Percentiles rank a stretch among this genome's conserved stretches.
Conservation (phyloP, 2,888 invertebrate genomes). For the Sarcophaga carnaria region DNA sequence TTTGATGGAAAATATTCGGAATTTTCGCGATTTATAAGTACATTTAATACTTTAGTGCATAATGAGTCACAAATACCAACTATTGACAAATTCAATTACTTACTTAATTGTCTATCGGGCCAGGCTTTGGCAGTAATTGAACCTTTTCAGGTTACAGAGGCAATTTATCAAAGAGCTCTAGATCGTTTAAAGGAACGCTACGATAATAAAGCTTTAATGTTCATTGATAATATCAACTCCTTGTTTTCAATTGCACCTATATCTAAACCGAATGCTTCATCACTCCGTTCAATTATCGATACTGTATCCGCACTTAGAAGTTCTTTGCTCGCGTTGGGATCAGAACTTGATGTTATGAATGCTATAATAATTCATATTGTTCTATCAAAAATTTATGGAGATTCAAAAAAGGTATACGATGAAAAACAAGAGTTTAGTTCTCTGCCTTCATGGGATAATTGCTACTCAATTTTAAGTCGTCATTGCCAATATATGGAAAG, state of each 20-base stretch:
- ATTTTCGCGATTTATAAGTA: slow-evolving; percentile 30
- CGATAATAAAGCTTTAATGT: slow-evolving; percentile 31
- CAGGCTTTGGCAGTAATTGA: slow-evolving; percentile 21
- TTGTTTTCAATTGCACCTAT: slow-evolving; percentile 14
- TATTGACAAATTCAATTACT: slow-evolving; percentile 33
- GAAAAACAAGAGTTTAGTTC: slow-evolving; percentile 45
- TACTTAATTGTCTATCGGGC: slow-evolving; percentile 26
- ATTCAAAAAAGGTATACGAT: slow-evolving; percentile 30
- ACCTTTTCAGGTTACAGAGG: slow-evolving; percentile 14
- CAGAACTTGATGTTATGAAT: slow-evolving; percentile 26
- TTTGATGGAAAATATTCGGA: slow-evolving; percentile 32
- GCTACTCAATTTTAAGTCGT: slow-evolving; percentile 7
- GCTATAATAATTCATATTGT: slow-evolving; percentile 36
- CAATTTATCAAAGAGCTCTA: slow-evolving; percentile 15
- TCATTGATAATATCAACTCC: slow-evolving; percentile 30
- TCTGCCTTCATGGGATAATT: slow-evolving; percentile 30
- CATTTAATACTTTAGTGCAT: slow-evolving; percentile 23
- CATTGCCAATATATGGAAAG: slow-evolving; percentile 23
- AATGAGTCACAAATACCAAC: slow-evolving; percentile 14
- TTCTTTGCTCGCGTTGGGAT: slow-evolving; percentile 32
- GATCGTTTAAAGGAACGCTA: slow-evolving; percentile 13
- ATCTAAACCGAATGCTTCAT: slow-evolving; percentile 5
- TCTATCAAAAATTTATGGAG: slow-evolving; percentile 35
- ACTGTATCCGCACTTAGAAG: slow-evolving; percentile 22
- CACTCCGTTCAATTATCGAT: slow-evolving; percentile 17